Evolutionary conservation across 2,113 vertebrate genomes (phyloP).

Genomic region (Pelecanus crispus): DNA sequence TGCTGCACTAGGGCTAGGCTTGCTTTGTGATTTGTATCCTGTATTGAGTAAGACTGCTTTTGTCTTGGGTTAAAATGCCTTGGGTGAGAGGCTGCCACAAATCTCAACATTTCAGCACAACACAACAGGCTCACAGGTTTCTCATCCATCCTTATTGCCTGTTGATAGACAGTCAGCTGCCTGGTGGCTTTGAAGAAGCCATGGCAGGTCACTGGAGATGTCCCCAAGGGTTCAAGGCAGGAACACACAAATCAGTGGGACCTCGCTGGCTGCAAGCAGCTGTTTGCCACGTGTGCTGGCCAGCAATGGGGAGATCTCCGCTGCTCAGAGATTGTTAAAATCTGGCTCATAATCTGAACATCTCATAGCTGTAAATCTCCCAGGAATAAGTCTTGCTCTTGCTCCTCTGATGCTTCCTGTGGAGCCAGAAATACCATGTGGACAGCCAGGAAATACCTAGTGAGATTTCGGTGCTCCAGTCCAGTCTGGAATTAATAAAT

Average conservation of each 20-base stretch:
- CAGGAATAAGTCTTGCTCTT: background rate
- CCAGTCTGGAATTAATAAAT: background rate
- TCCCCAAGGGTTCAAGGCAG: background rate
- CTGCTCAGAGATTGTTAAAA: background rate
- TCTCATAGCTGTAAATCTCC: conserved; percentile 16
- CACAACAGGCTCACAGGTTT: background rate
- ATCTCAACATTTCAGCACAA: background rate
- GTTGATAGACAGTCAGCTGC: background rate
- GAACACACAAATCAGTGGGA: background rate
- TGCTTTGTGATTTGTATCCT: conserved; percentile 25
- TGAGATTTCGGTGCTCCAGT: background rate
- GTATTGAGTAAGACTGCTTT: conserved; percentile 52
- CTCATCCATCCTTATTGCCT: background rate
- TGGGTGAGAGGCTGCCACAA: conserved; percentile 10
- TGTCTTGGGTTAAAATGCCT: conserved; percentile 32
- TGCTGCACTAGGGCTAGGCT: background rate
- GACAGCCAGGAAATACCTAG: background rate
- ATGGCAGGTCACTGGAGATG: background rate
- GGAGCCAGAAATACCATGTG: background rate
- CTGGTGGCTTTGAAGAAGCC: background rate
- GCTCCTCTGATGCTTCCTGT: background rate
- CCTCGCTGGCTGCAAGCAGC: background rate
- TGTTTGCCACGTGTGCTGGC: conserved; percentile 17
- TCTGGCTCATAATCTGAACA: background rate
- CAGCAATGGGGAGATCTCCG: background rate